Conservation (phyloP, 2,888 invertebrate species). For the Aleiodes alternator region DNA sequence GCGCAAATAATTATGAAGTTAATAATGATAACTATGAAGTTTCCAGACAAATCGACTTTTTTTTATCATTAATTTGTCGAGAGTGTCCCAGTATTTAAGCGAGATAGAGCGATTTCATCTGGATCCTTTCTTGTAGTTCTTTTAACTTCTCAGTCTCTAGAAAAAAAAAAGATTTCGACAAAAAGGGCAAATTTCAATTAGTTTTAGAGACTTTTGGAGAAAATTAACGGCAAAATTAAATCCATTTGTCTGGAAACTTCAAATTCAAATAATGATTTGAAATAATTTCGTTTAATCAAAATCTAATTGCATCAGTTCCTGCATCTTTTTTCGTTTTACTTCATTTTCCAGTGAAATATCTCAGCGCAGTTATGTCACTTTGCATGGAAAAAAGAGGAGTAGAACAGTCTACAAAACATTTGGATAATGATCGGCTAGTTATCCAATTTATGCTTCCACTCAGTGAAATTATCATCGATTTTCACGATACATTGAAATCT, state of each 20-base stretch:
- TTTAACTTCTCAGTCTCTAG: too few species aligned
- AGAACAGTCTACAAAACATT: constrained; percentile 83
- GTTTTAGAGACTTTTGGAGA: too few species aligned
- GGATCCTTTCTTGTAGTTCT: too few species aligned
- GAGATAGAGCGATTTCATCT: too few species aligned
- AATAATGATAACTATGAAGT: too few species aligned
- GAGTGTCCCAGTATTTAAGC: neutral
- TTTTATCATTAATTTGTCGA: constrained; percentile 4
- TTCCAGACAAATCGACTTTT: constrained; percentile 39
- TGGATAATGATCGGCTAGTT: constrained; percentile 89
- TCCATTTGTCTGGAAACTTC: too few species aligned
- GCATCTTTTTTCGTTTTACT: constrained; percentile 23
- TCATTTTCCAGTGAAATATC: constrained; percentile 78
- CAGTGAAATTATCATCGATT: constrained; percentile 95
- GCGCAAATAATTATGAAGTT: neutral
- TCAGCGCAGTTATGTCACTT: constrained; percentile 83
- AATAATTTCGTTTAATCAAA: neutral
- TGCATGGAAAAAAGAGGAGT: constrained; percentile 86
- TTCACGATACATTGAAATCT: constrained; percentile 94
- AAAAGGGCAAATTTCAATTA: too few species aligned
- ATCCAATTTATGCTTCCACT: constrained; percentile 91
- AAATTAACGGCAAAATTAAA: too few species aligned
- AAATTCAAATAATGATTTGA: neutral
- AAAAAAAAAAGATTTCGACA: too few species aligned
- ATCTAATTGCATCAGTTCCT: neutral